These are phyloP conservation scores for Zaprionus africanus DNA, from an alignment of 1,140 invertebrate genomes.

Conservation along the genomic window DNA sequence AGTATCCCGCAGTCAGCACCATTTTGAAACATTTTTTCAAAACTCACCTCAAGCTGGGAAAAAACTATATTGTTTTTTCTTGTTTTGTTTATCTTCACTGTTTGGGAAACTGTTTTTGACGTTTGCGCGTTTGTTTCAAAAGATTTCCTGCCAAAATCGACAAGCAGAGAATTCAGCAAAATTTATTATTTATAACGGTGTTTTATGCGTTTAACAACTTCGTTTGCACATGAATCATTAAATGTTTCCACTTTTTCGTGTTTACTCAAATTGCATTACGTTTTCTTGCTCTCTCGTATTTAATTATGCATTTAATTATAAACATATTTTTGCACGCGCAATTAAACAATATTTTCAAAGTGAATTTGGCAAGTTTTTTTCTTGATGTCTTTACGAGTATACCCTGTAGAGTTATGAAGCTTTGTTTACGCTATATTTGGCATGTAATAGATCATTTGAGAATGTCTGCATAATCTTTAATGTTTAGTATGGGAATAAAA, in stretches of 20 bases:
- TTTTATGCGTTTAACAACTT: constrained; percentile 35
- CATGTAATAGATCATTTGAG: neutral
- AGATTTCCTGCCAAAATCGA: constrained; percentile 43
- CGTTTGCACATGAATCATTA: constrained; percentile 34
- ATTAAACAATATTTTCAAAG: constrained; percentile 39
- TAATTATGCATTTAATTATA: constrained; percentile 46
- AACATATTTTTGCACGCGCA: constrained; percentile 44
- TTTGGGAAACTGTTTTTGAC: constrained; percentile 32
- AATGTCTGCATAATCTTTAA: neutral
- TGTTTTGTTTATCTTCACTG: neutral
- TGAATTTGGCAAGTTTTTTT: constrained; percentile 11
- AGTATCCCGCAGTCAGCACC: neutral
- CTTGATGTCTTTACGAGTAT: neutral
- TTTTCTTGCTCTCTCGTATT: constrained; percentile 33
- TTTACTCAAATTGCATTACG: constrained; percentile 30
- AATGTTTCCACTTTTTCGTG: constrained; percentile 24
- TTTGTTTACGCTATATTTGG: neutral
- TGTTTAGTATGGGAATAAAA: neutral
- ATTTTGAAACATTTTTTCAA: neutral
- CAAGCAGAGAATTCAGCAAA: constrained; percentile 30
- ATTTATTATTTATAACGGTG: constrained; percentile 41
- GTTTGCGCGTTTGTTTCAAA: constrained; percentile 13
- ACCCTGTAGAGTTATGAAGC: constrained; percentile 1
- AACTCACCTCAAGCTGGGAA: constrained; percentile 20
- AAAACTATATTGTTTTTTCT: constrained; percentile 6